Evolutionary conservation across 2,888 invertebrate genomes (phyloP).

Genomic region (Cylloceria caligata): DNA sequence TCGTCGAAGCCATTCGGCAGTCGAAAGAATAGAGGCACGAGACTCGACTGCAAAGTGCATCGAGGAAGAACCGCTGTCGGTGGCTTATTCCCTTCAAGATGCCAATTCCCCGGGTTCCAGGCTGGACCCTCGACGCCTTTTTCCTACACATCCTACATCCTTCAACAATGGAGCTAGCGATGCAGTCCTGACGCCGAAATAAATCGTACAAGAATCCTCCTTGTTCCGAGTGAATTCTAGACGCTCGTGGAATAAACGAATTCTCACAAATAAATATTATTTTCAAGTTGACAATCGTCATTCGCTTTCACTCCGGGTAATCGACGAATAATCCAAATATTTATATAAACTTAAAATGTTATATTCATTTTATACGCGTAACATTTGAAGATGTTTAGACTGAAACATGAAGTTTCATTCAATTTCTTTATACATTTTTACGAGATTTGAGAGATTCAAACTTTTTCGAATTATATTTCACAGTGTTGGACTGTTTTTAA

Average conservation of each 20-base stretch:
- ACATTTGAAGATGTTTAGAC: no score
- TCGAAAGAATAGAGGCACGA: slow-evolving; percentile 68
- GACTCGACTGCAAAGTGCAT: slow-evolving; percentile 75
- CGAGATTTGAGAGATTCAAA: no score
- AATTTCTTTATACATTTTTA: no score
- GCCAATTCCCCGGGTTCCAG: slow-evolving; percentile 32
- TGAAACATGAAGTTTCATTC: no score
- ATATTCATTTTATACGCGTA: no score
- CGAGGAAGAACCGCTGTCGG: slow-evolving; percentile 58
- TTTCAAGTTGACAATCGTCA: not conserved
- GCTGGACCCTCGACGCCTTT: slow-evolving; percentile 30
- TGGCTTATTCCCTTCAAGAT: slow-evolving; percentile 51
- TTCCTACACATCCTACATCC: slow-evolving; percentile 15
- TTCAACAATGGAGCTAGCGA: not conserved
- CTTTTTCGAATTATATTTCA: no score
- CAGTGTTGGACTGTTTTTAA: no score
- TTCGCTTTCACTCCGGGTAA: no score
- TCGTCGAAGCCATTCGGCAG: slow-evolving; percentile 46
- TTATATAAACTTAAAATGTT: no score
- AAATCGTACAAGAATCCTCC: slow-evolving; percentile 12
- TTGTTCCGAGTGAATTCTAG: not conserved
- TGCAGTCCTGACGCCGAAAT: not conserved
- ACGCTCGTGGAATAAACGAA: slow-evolving; percentile 9
- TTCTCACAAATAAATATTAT: not conserved
- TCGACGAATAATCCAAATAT: no score